Percentiles rank a stretch among this genome's conserved stretches.
Conservation (phyloP, 2,113 vertebrate species). For the Oxyruncus cristatus region DNA sequence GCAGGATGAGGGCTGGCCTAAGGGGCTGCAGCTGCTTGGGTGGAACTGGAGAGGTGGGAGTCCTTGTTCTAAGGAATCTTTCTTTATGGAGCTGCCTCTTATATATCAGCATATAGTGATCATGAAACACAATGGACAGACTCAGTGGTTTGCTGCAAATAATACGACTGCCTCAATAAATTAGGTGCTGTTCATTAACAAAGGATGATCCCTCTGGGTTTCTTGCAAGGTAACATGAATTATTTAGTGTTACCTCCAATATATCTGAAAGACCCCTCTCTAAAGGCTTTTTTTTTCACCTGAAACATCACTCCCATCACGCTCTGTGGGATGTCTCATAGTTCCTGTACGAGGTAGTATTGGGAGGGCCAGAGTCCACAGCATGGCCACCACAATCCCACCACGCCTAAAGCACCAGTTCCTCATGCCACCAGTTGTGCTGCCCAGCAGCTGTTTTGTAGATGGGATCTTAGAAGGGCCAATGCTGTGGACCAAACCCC, state of each 20-base stretch:
- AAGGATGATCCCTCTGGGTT: not conserved
- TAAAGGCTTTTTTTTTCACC: not conserved
- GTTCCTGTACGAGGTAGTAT: not conserved
- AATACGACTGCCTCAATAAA: not conserved
- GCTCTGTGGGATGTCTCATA: not conserved
- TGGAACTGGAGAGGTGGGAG: not conserved
- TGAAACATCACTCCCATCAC: not conserved
- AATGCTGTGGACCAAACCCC: not conserved
- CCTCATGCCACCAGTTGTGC: not conserved
- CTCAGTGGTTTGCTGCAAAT: not conserved
- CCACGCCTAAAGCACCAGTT: not conserved
- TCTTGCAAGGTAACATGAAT: not conserved
- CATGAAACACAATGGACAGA: not conserved
- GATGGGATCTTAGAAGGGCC: not conserved
- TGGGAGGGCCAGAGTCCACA: not conserved
- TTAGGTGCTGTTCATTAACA: not conserved
- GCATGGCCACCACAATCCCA: rapidly evolving
- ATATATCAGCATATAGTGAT: not conserved
- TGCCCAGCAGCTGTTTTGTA: not conserved
- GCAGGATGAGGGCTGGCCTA: not conserved
- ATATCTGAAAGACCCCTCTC: not conserved
- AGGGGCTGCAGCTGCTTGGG: not conserved
- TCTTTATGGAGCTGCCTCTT: not conserved
- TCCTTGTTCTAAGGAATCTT: not conserved
- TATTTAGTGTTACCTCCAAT: not conserved